These are phyloP conservation scores for Priocnemis perturbator DNA, from an alignment of 2,888 invertebrate species.

Conservation along the genomic window DNA sequence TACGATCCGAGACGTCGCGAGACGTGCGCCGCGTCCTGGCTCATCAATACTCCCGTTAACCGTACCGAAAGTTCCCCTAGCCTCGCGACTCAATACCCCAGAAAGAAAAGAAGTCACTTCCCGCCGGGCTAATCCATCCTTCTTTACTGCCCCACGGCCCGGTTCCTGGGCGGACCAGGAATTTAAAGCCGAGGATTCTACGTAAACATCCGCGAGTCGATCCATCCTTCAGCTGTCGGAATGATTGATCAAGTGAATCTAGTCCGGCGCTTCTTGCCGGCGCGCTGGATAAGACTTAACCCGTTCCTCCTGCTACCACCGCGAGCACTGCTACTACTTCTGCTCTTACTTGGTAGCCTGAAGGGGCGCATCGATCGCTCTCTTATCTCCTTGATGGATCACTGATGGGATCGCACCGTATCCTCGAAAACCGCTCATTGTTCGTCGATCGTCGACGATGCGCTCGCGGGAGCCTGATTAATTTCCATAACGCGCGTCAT, in stretches of 20 bases:
- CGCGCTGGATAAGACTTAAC: slow-evolving; percentile 50
- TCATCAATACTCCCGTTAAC: too few species aligned
- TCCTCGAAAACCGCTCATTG: slow-evolving; percentile 54
- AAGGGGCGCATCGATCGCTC: slow-evolving; percentile 52
- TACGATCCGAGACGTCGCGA: too few species aligned
- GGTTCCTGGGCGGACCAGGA: slow-evolving; percentile 33
- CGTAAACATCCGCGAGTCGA: slow-evolving; percentile 54
- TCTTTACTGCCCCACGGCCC: background rate
- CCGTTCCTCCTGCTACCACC: slow-evolving; percentile 54
- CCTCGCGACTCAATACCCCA: slow-evolving; percentile 37
- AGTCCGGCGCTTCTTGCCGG: slow-evolving; percentile 51
- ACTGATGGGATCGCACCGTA: slow-evolving; percentile 50
- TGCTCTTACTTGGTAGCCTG: background rate
- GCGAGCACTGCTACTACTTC: background rate
- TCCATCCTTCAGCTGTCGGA: slow-evolving; percentile 59
- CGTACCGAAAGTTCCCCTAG: background rate
- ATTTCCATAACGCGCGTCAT: slow-evolving; percentile 29
- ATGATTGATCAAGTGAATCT: slow-evolving; percentile 61
- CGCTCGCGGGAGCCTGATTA: slow-evolving; percentile 36
- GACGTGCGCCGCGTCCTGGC: too few species aligned
- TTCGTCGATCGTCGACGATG: slow-evolving; percentile 27
- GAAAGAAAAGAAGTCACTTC: slow-evolving; percentile 33
- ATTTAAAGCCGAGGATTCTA: slow-evolving; percentile 50
- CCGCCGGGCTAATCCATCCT: slow-evolving; percentile 28
- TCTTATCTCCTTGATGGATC: slow-evolving; percentile 60